Conservation (phyloP, 53 echinoderm and acorn worm genomes). For the Luidia sarsii region DNA sequence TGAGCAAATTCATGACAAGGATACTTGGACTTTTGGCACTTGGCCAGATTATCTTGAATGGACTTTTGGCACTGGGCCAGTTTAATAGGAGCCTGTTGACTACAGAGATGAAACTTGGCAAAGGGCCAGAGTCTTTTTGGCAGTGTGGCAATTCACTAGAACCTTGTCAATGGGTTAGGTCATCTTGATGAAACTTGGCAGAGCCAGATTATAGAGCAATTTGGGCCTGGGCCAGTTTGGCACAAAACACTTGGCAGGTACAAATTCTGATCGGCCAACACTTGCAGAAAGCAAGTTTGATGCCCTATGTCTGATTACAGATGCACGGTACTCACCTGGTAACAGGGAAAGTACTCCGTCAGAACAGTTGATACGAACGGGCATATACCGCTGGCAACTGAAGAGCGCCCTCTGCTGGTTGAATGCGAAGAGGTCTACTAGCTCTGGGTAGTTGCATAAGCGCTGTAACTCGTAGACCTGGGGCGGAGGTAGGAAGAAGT, state of each 20-base stretch:
- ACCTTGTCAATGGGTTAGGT: no score
- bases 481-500: conserved; percentile 69
- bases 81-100: no score
- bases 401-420: conserved; percentile 56
- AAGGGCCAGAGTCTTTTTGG: no score
- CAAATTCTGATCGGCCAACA: neutral
- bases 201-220: neutral
- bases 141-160: no score
- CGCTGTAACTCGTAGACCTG: conserved; percentile 74
- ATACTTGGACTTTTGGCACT: no score
- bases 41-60: no score
- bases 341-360: conserved; percentile 61
- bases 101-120: no score
- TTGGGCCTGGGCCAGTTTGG: neutral
- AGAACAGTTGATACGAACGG: conserved; percentile 53
- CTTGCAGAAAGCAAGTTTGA: no score
- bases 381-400: conserved; percentile 60
- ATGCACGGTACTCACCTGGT: conserved; percentile 69
- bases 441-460: conserved; percentile 41
- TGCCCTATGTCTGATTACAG: no score
- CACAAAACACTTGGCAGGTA: neutral
- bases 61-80: no score
- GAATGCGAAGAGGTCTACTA: conserved; percentile 49
- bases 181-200: no score
- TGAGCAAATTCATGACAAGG: no score